These are phyloP conservation scores for Drosophila prolongata DNA, from an alignment of 2,888 invertebrate species.

Conservation along the genomic window DNA sequence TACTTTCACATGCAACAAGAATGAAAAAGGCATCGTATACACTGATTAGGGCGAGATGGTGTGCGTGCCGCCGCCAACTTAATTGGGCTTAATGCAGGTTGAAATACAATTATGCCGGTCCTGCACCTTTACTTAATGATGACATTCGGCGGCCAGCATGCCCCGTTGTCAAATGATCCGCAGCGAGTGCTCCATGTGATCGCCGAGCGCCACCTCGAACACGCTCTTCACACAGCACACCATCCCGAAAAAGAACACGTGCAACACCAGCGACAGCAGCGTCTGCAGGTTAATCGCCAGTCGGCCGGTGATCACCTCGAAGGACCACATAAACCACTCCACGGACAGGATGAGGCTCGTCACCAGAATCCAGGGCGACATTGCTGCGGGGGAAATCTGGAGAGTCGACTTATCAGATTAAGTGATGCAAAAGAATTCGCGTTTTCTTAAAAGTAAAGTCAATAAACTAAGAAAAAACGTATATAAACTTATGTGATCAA, in stretches of 20 bases:
- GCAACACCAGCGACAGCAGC: constrained; percentile 14
- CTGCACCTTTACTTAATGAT: constrained; percentile 63
- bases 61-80: constrained; percentile 59
- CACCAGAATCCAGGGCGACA: constrained; percentile 52
- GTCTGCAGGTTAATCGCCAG: background rate
- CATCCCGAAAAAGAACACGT: constrained; percentile 24
- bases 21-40: constrained; percentile 14
- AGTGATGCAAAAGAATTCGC: too few relatives aligned
- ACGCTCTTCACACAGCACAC: constrained; percentile 44
- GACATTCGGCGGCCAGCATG: constrained; percentile 32
- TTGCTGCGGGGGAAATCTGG: constrained; percentile 12
- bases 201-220: constrained; percentile 31
- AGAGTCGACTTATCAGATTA: background rate
- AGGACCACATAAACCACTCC: constrained; percentile 25
- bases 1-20: background rate
- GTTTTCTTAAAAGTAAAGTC: too few relatives aligned
- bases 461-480: too few relatives aligned
- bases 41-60: constrained; percentile 27
- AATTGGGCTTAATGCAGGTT: constrained; percentile 65
- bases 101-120: constrained; percentile 56
- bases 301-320: constrained; percentile 17
- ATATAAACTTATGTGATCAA: too few relatives aligned
- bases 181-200: constrained; percentile 5
- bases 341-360: constrained; percentile 9
- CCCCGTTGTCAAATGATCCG: constrained; percentile 15